These are phyloP conservation scores for Epistrophe eligans DNA, from an alignment of 2,888 invertebrate species.

Conservation along the genomic window DNA sequence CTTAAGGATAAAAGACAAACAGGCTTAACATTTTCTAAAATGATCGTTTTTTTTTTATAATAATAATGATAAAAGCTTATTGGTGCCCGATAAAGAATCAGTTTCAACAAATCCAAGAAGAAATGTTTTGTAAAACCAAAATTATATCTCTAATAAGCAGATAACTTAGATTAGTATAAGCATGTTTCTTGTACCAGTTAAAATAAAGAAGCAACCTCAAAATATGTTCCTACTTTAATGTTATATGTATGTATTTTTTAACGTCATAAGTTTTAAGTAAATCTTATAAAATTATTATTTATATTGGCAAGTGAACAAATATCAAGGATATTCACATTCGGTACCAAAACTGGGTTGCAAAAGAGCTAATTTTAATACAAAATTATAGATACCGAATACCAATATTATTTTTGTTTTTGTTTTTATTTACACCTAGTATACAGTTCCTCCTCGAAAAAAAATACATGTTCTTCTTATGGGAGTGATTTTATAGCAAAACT, in stretches of 20 bases:
- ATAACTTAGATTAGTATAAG: constrained; percentile 2
- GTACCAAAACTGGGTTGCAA: not conserved
- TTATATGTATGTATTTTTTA: not conserved
- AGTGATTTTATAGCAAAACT: too few species aligned
- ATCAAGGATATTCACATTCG: constrained; percentile 8
- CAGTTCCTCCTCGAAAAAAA: too few species aligned
- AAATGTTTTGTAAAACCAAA: not conserved
- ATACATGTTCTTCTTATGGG: too few species aligned
- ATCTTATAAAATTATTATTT: not conserved
- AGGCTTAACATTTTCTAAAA: not conserved
- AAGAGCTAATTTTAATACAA: too few species aligned
- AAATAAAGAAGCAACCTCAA: constrained; percentile 13
- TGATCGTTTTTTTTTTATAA: not conserved
- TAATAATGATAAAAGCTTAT: constrained; percentile 18
- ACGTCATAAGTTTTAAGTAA: not conserved
- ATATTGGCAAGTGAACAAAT: not conserved
- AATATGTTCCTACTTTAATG: constrained; percentile 6
- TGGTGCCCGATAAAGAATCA: constrained; percentile 8
- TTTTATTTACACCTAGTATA: too few species aligned
- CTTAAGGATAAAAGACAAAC: not conserved
- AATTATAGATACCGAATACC: too few species aligned
- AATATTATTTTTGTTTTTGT: too few species aligned
- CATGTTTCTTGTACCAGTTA: not conserved
- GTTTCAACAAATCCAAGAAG: constrained; percentile 9
- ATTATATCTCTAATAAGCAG: constrained; percentile 21